Evolutionary conservation across 2,888 invertebrate genomes (phyloP), one percentile per base, ranked within the genome.

Genomic region (Caenorhabditis sulstoni): DNA sequence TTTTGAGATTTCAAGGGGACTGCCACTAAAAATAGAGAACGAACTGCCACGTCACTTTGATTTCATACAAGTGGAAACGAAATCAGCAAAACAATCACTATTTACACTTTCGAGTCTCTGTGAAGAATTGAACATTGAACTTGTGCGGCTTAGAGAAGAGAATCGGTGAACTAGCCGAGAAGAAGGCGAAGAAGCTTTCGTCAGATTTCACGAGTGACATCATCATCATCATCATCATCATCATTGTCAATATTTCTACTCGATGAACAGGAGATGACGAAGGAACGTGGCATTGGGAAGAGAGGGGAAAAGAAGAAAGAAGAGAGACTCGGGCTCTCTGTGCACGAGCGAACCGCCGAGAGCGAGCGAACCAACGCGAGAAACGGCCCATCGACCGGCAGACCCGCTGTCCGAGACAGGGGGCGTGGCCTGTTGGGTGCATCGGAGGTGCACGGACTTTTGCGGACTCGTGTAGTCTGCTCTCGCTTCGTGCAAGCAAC

Each of bases 141-240:
- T 29, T 3, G 29, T 5, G 7, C 29, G 4, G 3, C 29, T 29
- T n/a, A n/a, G n/a, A 29, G 4, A 7, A 29, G 4, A 29, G 4
- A 29, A 5, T 29, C 29, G 7, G 29, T 7, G 29, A 29, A n/a
- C n/a, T n/a, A n/a, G n/a, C 29, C 7, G 29, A 29, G 4, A 29
- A 53, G 39, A 52, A 49, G 16, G 22, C 29, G 16, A 29, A 18
- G 23, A 45, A 16, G 35, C 16, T 50, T 65, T 65, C 64, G 53
- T 65, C 64, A 65, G 39, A 50, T 65, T 65, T 65, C 64, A 41
- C 52, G 49, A 41, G 52, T 64, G 39, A 64, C 22, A 64, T 52
- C 22, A 64, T 41, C 11, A n/a, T 22, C 29, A 59, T 14, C 29
- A 29, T 29, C 29, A 5, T n/a, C 29, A 37, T 22, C 44, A 5